phyloP scores from a whole-genome alignment of 1,140 invertebrate species.

The Drosophila auraria region DNA sequence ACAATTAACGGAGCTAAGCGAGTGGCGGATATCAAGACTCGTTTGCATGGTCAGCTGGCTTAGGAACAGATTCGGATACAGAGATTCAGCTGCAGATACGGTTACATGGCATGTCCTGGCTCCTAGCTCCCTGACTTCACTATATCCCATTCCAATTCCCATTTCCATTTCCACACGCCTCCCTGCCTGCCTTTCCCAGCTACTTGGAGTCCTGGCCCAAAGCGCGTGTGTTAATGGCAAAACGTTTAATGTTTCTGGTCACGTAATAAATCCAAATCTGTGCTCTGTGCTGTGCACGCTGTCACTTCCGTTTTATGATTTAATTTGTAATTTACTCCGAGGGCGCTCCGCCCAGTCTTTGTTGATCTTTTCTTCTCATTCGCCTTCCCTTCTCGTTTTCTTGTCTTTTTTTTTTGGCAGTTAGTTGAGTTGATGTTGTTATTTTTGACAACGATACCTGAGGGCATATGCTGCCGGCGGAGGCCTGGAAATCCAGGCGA shows the following conservation, averaged over 20 bases:
- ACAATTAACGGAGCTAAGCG: constrained; percentile 13
- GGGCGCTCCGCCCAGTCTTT: constrained; percentile 27
- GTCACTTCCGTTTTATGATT: constrained; percentile 84
- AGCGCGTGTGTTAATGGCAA: constrained; percentile 80
- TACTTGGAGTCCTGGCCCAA: constrained; percentile 19
- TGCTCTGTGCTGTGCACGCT: constrained; percentile 76
- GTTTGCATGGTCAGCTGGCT: constrained; percentile 34
- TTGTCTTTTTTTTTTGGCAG: constrained; percentile 47
- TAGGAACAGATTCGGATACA: constrained; percentile 13
- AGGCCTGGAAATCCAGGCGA: constrained; percentile 28
- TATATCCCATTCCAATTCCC: constrained; percentile 4
- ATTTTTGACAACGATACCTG: constrained; percentile 77
- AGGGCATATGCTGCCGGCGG: constrained; percentile 50
- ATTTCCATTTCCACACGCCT: not conserved
- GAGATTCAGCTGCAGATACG: constrained; percentile 11
- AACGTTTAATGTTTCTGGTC: constrained; percentile 83
- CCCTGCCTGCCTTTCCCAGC: not conserved
- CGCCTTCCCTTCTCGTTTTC: not conserved
- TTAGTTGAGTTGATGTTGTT: constrained; percentile 73
- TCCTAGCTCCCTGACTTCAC: constrained; percentile 5
- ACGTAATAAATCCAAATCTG: constrained; percentile 84
- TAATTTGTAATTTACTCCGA: constrained; percentile 83
- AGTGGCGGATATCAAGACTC: constrained; percentile 13
- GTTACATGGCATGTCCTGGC: constrained; percentile 27
- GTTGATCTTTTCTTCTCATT: constrained; percentile 22